These are phyloP conservation scores for Probosciger aterrimus DNA, from an alignment of 2,113 vertebrate genomes.

Conservation along the genomic window DNA sequence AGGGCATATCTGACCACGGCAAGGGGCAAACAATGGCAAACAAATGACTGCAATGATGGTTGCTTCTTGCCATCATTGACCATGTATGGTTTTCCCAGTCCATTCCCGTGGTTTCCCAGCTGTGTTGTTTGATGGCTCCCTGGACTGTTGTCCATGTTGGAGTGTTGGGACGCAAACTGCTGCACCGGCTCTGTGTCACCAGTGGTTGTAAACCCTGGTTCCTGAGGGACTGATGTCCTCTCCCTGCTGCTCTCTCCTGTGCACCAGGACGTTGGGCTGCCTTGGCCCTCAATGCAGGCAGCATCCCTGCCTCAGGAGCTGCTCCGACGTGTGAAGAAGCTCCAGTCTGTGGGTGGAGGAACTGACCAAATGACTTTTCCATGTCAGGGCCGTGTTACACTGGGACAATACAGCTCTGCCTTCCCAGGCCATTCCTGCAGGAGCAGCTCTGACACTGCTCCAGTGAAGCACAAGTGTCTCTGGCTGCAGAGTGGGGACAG, in stretches of 20 bases:
- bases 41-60: neutral
- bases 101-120: neutral
- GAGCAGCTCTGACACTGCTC: neutral
- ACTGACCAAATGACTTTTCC: neutral
- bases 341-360: neutral
- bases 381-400: neutral
- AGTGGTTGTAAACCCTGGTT: neutral
- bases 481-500: neutral
- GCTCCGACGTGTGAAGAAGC: neutral
- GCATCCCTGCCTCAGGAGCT: accelerated
- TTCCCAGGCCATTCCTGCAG: neutral
- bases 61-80: neutral
- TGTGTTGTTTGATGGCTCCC: neutral
- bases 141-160: neutral
- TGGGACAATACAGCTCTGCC: neutral
- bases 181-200: neutral
- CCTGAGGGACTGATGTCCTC: neutral
- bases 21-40: neutral
- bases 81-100: accelerated
- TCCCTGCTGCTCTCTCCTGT: neutral
- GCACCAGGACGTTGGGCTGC: neutral
- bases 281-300: neutral
- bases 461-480: neutral
- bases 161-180: neutral
- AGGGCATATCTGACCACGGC: accelerated